Conservation (phyloP, 2,888 invertebrate genomes). For the Ochropleura plecta region DNA sequence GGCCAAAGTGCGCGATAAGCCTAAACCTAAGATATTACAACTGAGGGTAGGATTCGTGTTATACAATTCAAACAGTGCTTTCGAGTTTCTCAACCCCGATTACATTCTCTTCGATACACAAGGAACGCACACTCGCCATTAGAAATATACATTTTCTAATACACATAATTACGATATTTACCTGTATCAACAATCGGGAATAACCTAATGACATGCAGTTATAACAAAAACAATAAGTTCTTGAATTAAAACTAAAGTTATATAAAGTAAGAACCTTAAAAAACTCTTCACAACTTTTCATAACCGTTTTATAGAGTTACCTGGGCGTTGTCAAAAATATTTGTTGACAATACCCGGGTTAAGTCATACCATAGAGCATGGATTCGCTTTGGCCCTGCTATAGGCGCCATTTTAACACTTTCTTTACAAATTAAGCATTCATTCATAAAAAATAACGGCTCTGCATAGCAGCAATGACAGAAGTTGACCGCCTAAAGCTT, state of each 20-base stretch:
- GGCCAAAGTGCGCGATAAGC: constrained; percentile 31
- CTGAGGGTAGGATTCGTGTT: constrained; percentile 10
- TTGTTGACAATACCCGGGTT: neutral
- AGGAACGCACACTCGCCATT: constrained; percentile 9
- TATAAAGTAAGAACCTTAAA: constrained; percentile 31
- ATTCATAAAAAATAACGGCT: no score
- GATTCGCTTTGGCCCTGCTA: neutral
- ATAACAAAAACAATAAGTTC: constrained; percentile 52
- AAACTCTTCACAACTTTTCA: constrained; percentile 45
- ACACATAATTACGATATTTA: constrained; percentile 26
- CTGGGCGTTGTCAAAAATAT: constrained; percentile 21
- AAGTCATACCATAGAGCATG: constrained; percentile 13
- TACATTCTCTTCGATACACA: neutral
- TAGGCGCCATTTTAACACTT: neutral
- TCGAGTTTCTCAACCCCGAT: constrained; percentile 6
- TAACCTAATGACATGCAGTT: constrained; percentile 48
- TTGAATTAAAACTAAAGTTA: constrained; percentile 47
- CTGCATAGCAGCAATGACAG: no score
- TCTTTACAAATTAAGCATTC: neutral
- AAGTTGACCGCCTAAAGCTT: neutral
- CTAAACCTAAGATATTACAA: constrained; percentile 38
- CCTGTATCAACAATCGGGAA: constrained; percentile 38
- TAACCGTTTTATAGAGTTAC: constrained; percentile 19
- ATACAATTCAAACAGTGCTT: constrained; percentile 28
- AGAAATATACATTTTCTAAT: constrained; percentile 31